A percentile compares a stretch with the other conserved stretches of the same genome.
Evolutionary conservation across 1,140 invertebrate genomes (phyloP).

Genomic region (Psix sp.): DNA sequence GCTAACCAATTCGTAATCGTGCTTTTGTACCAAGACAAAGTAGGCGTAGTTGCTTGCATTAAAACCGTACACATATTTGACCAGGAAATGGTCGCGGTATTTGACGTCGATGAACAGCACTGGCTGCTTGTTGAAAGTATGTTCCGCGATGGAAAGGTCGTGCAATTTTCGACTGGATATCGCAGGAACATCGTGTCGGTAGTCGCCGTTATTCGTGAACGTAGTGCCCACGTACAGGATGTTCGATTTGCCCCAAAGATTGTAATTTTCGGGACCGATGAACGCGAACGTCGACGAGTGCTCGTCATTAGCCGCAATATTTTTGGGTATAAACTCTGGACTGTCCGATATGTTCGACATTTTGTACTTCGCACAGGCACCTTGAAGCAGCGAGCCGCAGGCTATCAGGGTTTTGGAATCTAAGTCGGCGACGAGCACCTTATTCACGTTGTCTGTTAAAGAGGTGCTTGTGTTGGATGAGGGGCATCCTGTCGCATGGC

Average conservation of each 20-base stretch:
- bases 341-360: constrained; percentile 87
- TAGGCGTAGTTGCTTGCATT: constrained; percentile 96
- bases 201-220: constrained; percentile 93
- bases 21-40: constrained; percentile 96
- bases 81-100: constrained; percentile 94
- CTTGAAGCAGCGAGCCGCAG: constrained; percentile 92
- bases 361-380: constrained; percentile 91
- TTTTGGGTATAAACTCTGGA: constrained; percentile 85
- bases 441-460: constrained; percentile 91
- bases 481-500: constrained; percentile 89
- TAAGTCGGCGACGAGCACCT: constrained; percentile 92
- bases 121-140: constrained; percentile 91
- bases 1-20: constrained; percentile 89
- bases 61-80: constrained; percentile 97
- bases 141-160: constrained; percentile 87
- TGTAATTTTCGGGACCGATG: constrained; percentile 93
- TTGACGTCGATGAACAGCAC: constrained; percentile 94
- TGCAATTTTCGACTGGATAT: constrained; percentile 91
- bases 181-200: constrained; percentile 94
- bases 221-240: constrained; percentile 96
- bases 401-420: constrained; percentile 87
- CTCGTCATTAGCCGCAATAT: constrained; percentile 94
- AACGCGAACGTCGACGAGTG: constrained; percentile 95
- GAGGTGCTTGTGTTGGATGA: constrained; percentile 81
- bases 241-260: constrained; percentile 84